These are phyloP conservation scores for Cetoscarus ocellatus DNA, from an alignment of 2,797 vertebrate genomes.

Conservation along the genomic window DNA sequence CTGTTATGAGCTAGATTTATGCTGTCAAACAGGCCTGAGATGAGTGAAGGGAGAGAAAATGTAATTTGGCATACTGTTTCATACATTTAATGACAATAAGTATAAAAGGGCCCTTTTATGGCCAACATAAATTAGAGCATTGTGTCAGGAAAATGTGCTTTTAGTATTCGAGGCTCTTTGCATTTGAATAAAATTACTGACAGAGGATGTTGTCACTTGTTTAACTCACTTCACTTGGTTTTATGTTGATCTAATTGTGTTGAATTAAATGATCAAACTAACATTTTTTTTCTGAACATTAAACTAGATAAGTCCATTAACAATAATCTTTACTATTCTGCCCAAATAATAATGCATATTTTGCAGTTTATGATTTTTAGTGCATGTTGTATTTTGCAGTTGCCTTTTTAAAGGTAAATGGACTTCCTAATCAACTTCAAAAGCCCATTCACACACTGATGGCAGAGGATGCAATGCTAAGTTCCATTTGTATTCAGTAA, in stretches of 20 bases:
- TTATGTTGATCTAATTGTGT: slow-evolving; percentile 5
- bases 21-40: slow-evolving; percentile 64
- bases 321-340: too few species aligned
- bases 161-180: neutral
- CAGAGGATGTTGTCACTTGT: neutral
- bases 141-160: neutral
- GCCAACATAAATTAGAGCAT: slow-evolving; percentile 19
- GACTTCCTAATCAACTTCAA: too few species aligned
- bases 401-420: too few species aligned
- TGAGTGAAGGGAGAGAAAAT: slow-evolving; percentile 49
- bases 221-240: slow-evolving; percentile 15
- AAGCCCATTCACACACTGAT: too few species aligned
- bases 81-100: slow-evolving; percentile 60
- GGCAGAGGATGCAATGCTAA: too few species aligned
- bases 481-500: too few species aligned
- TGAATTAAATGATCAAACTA: slow-evolving; percentile 21
- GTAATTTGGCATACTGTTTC: slow-evolving; percentile 55
- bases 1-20: slow-evolving; percentile 62
- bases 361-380: too few species aligned
- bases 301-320: too few species aligned
- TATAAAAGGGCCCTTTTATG: slow-evolving; percentile 38
- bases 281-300: neutral
- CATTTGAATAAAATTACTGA: slow-evolving; percentile 17
- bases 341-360: too few species aligned
- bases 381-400: too few species aligned